Evolutionary conservation across 1,140 invertebrate genomes (phyloP), one percentile per base, ranked within the genome.

Genomic region (Leptinotarsa lineolata): DNA sequence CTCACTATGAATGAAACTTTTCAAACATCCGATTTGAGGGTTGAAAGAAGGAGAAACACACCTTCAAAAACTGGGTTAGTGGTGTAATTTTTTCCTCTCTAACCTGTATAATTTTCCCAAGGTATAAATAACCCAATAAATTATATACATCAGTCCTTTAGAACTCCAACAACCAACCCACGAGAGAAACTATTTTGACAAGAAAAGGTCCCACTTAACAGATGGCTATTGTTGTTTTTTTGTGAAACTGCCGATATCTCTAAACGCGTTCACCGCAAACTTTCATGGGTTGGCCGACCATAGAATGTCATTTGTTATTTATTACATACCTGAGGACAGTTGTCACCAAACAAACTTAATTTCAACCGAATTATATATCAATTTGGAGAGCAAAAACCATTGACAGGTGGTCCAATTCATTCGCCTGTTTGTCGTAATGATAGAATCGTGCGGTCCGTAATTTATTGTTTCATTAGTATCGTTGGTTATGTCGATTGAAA

Each of bases 341-440:
- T 64, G 61, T 64, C 61, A 64, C 61, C 24, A 21, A 64, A 64
- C 48, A n/a, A 30, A 64, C 61, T 64, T 16, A 64, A 64, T 64
- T 64, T 30, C n/a, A 0, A 64, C 20, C 22, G 21, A 64, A 64
- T 64, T 64, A 64, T 64, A 64, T 22, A 22, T 64, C 61, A 64
- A 21, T 64, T 64, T 64, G 24, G 61, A 22, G 20, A 64, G 48
- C 48, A 64, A 64, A 30, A 4, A 13, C n/a, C 21, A 22, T 64
- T 30, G 61, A 30, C 61, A 64, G 61, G 61, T 64, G 61, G 21
- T 18, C 21, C 20, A 64, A 64, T 64, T 64, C 20, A 64, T 64
- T 64, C 21, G 61, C 12, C 24, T 21, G 61, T 64, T 54, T 54
- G 48, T 8, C n/a, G 4, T 54, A 54, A 54, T 54, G 48, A 54